A percentile compares a stretch with the other conserved stretches of the same genome.
phyloP scores from a whole-genome alignment of 2,797 vertebrate genomes.

The Karalla daura region DNA sequence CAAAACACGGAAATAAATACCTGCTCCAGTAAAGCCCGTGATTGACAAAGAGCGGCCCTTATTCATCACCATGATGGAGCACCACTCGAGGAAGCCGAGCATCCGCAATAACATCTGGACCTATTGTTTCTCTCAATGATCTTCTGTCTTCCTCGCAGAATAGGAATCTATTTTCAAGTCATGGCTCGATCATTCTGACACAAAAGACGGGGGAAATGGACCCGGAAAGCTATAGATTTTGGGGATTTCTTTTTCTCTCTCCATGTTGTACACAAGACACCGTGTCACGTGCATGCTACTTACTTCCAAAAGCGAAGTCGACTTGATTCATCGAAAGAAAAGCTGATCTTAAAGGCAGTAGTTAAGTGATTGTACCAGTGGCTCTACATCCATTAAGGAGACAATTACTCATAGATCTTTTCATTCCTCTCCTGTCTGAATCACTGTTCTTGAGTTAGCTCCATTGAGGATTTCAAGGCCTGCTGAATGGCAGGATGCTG shows the following conservation, averaged over 20 bases:
- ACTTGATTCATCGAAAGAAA: too few relatives aligned
- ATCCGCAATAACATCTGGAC: slow-evolving; percentile 38
- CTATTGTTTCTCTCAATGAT: slow-evolving; percentile 47
- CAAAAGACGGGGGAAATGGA: too few relatives aligned
- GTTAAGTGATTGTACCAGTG: too few relatives aligned
- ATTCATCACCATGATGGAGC: slow-evolving; percentile 67
- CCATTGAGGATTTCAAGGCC: slow-evolving; percentile 6
- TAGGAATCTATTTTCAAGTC: slow-evolving; percentile 19
- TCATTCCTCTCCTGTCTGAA: background rate
- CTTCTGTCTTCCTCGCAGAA: slow-evolving; percentile 22
- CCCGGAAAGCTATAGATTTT: too few relatives aligned
- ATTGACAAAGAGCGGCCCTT: slow-evolving; percentile 56
- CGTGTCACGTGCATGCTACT: too few relatives aligned
- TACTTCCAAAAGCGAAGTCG: too few relatives aligned
- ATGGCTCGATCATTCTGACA: slow-evolving; percentile 14
- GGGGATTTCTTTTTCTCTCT: too few relatives aligned
- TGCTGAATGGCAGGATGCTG: slow-evolving; percentile 42
- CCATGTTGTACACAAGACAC: too few relatives aligned
- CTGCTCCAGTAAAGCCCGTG: slow-evolving; percentile 61
- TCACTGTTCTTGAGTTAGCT: slow-evolving; percentile 1
- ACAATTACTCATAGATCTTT: slow-evolving; percentile 9
- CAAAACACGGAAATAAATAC: slow-evolving; percentile 65
- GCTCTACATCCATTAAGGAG: too few relatives aligned
- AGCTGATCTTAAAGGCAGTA: too few relatives aligned
- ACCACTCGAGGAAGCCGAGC: slow-evolving; percentile 43